phyloP scores from a whole-genome alignment of 1,140 invertebrate species.

The Anoplophora glabripennis region DNA sequence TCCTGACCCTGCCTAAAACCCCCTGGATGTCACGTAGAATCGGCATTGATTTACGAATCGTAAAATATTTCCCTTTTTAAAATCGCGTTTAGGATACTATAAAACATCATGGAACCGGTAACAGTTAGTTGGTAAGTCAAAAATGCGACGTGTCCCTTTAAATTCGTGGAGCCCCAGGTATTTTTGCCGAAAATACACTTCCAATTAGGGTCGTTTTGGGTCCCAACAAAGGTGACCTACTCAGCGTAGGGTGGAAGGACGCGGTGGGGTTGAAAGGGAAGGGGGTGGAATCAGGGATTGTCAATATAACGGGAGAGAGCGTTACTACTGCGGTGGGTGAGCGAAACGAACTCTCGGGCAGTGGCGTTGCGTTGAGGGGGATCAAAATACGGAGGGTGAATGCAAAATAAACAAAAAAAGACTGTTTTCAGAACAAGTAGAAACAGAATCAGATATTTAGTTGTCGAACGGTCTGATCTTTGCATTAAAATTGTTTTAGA shows the following conservation, averaged over 20 bases:
- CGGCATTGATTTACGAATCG: no score
- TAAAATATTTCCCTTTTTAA: no score
- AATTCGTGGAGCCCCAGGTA: neutral
- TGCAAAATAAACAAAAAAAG: no score
- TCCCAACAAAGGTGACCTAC: constrained; percentile 40
- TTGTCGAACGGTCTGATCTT: no score
- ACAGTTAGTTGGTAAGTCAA: constrained; percentile 1
- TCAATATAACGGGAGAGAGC: constrained; percentile 29
- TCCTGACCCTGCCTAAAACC: no score
- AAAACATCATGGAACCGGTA: neutral
- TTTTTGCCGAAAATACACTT: constrained; percentile 25
- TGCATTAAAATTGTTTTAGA: no score
- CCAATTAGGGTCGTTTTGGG: constrained; percentile 39
- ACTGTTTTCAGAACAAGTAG: no score
- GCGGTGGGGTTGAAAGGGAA: constrained; percentile 7
- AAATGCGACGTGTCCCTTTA: neutral
- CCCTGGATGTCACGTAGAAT: no score
- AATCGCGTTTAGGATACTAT: no score
- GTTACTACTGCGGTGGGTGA: neutral
- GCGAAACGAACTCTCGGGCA: neutral
- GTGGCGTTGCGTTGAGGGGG: neutral
- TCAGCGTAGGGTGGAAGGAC: constrained; percentile 19
- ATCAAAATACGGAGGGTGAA: no score
- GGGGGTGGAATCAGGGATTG: constrained; percentile 28
- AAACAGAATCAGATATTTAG: no score